These are phyloP conservation scores for Pecten maximus DNA, from an alignment of 2,888 invertebrate species.

Conservation along the genomic window DNA sequence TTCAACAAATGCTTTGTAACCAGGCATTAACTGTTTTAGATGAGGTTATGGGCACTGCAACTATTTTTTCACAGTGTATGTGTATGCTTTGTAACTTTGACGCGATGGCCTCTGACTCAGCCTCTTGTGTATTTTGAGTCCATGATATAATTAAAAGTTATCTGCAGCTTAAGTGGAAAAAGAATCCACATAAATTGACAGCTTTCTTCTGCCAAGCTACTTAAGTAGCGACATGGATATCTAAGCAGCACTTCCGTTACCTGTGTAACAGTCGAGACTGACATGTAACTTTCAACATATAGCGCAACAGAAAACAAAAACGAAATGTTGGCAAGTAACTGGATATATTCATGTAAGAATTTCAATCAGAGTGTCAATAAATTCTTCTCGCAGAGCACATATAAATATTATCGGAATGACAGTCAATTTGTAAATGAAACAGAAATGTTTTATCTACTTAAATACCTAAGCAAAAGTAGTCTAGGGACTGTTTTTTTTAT, in stretches of 20 bases:
- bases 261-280: background rate
- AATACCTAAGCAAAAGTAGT: background rate
- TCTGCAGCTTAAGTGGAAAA: constrained; percentile 9
- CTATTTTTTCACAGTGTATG: background rate
- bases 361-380: background rate
- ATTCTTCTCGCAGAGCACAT: background rate
- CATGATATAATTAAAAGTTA: constrained; percentile 35
- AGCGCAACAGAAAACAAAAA: background rate
- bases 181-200: background rate
- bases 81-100: background rate
- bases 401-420: background rate
- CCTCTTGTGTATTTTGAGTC: background rate
- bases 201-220: constrained; percentile 26
- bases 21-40: background rate
- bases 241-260: background rate
- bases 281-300: background rate
- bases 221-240: background rate
- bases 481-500: background rate
- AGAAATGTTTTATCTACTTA: background rate
- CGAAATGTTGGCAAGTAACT: background rate
- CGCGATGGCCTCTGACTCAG: constrained; percentile 26
- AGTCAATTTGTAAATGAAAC: background rate
- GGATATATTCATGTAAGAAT: background rate
- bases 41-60: background rate
- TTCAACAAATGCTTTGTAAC: background rate